These are phyloP conservation scores for Diorhabda carinulata DNA, from an alignment of 1,140 invertebrate species.

Conservation along the genomic window DNA sequence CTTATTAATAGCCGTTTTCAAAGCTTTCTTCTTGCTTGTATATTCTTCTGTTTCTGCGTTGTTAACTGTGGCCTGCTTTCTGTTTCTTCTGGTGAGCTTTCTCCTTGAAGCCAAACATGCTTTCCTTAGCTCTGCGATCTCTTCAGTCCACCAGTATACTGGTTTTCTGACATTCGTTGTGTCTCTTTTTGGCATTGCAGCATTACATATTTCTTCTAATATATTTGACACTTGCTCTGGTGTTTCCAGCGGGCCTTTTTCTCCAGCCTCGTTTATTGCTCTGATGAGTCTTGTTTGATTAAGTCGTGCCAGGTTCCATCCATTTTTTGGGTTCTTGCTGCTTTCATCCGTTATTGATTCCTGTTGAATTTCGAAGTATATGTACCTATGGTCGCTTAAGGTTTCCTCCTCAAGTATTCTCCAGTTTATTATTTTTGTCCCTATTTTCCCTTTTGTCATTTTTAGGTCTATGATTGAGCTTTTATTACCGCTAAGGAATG, in stretches of 20 bases:
- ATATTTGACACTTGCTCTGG: not conserved
- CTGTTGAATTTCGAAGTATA: not conserved
- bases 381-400: not conserved
- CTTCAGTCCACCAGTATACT: constrained; percentile 9
- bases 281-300: not conserved
- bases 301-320: not conserved
- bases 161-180: not conserved
- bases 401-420: not conserved
- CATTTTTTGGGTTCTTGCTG: not conserved
- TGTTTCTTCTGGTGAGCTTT: not conserved
- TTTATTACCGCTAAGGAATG: constrained; percentile 7
- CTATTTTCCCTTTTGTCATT: not conserved
- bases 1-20: constrained; percentile 4
- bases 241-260: not conserved
- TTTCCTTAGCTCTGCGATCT: constrained; percentile 11
- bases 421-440: constrained; percentile 1
- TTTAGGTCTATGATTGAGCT: constrained; percentile 6
- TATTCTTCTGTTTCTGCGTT: not conserved
- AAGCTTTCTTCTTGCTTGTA: no score
- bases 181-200: not conserved
- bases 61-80: not conserved
- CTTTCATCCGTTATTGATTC: not conserved
- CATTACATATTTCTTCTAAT: no score
- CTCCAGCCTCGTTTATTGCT: not conserved
- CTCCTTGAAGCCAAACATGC: not conserved